Conservation (phyloP, 1,140 invertebrate species). For the Zaprionus vittiger region DNA sequence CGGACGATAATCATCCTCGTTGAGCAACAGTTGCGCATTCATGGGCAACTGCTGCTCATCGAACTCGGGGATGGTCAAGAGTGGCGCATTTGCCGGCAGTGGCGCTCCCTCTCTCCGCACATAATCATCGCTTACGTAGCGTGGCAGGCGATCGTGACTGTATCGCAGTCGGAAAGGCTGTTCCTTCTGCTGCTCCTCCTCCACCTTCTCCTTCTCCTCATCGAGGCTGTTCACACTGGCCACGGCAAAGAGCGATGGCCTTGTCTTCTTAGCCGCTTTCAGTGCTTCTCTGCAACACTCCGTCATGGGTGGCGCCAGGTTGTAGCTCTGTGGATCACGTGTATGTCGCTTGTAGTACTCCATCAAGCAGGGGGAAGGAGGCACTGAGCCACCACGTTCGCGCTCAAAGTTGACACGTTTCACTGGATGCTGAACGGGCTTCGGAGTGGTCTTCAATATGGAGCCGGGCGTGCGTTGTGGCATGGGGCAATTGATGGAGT, state of each 20-base stretch:
- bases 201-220: neutral
- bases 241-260: neutral
- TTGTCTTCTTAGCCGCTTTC: too few species aligned
- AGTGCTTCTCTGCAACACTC: neutral
- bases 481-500: too few species aligned
- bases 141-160: neutral
- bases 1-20: slow-evolving; percentile 11
- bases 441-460: neutral
- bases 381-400: neutral
- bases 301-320: neutral
- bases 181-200: neutral
- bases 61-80: neutral
- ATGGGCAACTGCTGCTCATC: slow-evolving; percentile 12
- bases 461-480: neutral
- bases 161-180: neutral
- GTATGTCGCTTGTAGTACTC: neutral
- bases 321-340: neutral
- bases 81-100: neutral
- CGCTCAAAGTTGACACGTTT: neutral
- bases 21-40: slow-evolving; percentile 18
- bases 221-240: neutral
- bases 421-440: neutral
- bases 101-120: neutral
- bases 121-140: neutral
- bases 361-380: neutral